Percentiles rank a stretch among this genome's conserved stretches.
These are phyloP conservation scores for Cyclina sinensis DNA, from an alignment of 1,140 invertebrate species.

Conservation along the genomic window DNA sequence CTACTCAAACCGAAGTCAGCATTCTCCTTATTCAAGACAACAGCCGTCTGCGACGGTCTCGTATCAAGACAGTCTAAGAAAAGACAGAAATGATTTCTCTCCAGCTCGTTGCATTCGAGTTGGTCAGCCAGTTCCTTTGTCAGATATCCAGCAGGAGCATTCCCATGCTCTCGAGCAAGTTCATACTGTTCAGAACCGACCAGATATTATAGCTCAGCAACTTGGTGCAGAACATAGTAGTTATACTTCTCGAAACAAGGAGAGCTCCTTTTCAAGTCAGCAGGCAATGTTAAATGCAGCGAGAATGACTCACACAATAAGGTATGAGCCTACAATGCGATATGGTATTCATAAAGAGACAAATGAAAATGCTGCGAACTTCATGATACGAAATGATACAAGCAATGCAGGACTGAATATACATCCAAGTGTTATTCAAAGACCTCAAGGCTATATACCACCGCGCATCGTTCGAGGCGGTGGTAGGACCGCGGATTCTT, in stretches of 20 bases:
- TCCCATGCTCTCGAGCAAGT: conserved; percentile 39
- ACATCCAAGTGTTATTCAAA: conserved; percentile 61
- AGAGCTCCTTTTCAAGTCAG: neutral
- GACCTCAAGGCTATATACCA: conserved; percentile 58
- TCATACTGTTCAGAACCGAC: neutral
- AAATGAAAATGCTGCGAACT: neutral
- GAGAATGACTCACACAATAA: conserved; percentile 1
- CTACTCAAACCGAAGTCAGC: neutral
- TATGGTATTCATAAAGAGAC: neutral
- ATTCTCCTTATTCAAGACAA: neutral
- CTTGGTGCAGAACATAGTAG: neutral
- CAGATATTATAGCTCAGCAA: conserved; percentile 21
- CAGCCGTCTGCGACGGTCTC: neutral
- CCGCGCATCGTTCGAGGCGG: conserved; percentile 35
- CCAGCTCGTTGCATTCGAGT: conserved; percentile 15
- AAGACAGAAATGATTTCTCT: conserved; percentile 4
- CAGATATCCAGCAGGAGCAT: conserved; percentile 47
- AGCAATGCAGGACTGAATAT: neutral
- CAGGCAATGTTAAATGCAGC: conserved; percentile 9
- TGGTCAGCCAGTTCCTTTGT: conserved; percentile 36
- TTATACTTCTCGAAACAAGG: neutral
- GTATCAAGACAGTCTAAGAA: conserved; percentile 25
- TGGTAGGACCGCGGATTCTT: neutral
- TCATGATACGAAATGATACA: neutral
- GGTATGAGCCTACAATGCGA: neutral